Percentiles rank a stretch among this genome's conserved stretches.
Conservation (phyloP, 2,797 vertebrate genomes). For the Lagodon rhomboides region DNA sequence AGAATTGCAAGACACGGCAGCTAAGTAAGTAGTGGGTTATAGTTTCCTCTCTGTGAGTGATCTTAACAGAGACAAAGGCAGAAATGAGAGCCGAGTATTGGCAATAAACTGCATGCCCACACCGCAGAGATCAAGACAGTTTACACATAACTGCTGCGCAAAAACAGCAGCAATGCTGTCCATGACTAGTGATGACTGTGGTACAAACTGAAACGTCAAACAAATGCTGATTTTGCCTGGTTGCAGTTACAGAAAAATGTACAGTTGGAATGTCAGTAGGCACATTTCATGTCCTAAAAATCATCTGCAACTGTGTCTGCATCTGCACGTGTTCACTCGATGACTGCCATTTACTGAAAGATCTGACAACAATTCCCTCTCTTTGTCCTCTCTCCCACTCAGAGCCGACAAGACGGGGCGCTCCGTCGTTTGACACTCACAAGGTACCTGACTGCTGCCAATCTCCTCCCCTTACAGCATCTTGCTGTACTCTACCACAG, state of each 20-base stretch:
- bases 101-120: neutral
- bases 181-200: neutral
- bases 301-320: neutral
- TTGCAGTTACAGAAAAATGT: neutral
- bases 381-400: constrained; percentile 18
- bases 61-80: neutral
- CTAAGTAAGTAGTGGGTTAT: constrained; percentile 87
- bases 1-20: constrained; percentile 89
- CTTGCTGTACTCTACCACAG: constrained; percentile 47
- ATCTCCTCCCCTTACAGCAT: constrained; percentile 9
- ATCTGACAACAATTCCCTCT: neutral
- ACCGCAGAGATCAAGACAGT: neutral
- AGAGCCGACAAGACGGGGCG: constrained; percentile 69
- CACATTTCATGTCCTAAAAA: neutral
- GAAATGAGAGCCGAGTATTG: neutral
- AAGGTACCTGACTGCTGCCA: constrained; percentile 27
- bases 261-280: neutral
- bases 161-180: neutral
- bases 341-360: neutral
- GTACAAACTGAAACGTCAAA: neutral
- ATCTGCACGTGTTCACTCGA: neutral
- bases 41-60: constrained; percentile 6
- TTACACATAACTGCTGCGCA: neutral
- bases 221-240: neutral
- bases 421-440: constrained; percentile 62